These are phyloP conservation scores for Tautogolabrus adspersus DNA, from an alignment of 2,113 vertebrate genomes.

Conservation along the genomic window DNA sequence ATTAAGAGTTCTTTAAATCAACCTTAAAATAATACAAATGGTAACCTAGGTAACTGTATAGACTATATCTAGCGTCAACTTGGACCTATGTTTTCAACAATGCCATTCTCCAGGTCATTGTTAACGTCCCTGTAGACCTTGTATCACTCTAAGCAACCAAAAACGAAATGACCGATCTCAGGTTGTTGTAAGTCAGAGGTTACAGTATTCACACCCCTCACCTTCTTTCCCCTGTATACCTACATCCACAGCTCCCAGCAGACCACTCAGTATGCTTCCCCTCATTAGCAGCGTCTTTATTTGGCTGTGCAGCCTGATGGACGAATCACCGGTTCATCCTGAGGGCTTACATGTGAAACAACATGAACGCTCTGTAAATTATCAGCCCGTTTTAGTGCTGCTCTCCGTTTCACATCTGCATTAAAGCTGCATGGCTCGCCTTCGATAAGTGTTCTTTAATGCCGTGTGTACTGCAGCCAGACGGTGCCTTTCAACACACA, in stretches of 20 bases:
- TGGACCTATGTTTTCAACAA: too few relatives aligned
- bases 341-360: slow-evolving; percentile 73
- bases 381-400: slow-evolving; percentile 59
- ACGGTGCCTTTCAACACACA: slow-evolving; percentile 76
- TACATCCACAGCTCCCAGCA: background rate
- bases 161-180: background rate
- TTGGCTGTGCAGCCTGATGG: slow-evolving; percentile 11
- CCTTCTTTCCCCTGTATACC: background rate
- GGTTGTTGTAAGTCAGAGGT: slow-evolving; percentile 1
- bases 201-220: background rate
- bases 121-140: background rate
- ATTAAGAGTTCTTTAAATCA: too few relatives aligned
- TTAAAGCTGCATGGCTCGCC: slow-evolving; percentile 79
- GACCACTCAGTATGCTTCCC: background rate
- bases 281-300: slow-evolving; percentile 28
- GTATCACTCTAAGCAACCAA: background rate
- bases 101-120: background rate
- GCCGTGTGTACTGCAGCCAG: slow-evolving; percentile 74
- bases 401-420: slow-evolving; percentile 81
- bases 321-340: slow-evolving; percentile 39
- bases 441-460: slow-evolving; percentile 68
- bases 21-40: too few relatives aligned
- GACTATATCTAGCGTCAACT: too few relatives aligned
- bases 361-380: slow-evolving; percentile 58
- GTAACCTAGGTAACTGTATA: too few relatives aligned